Conservation (phyloP, 2,797 vertebrate species). For the Silurus lanzhouensis region DNA sequence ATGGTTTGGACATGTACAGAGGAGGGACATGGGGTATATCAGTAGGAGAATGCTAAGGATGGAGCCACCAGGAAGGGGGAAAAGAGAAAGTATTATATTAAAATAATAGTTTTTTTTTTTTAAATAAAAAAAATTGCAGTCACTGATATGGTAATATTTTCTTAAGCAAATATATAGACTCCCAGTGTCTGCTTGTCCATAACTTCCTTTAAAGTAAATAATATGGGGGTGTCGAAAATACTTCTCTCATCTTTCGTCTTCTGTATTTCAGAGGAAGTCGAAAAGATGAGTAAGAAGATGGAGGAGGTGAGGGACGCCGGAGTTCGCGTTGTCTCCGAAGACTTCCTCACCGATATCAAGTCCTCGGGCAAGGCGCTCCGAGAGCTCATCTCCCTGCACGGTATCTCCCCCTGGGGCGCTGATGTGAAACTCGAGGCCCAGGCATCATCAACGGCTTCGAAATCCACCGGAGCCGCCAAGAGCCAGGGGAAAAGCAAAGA, state of each 20-base stretch:
- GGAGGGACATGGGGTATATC: no score
- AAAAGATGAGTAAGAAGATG: conserved; percentile 98
- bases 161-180: no score
- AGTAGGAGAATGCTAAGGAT: no score
- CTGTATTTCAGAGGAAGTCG: conserved; percentile 85
- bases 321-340: conserved; percentile 87
- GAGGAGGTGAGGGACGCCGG: conserved; percentile 88
- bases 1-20: no score
- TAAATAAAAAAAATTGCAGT: no score
- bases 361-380: conserved; percentile 82
- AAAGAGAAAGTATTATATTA: no score
- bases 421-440: conserved; percentile 85
- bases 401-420: conserved; percentile 89
- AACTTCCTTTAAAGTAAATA: no score
- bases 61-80: no score
- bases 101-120: no score
- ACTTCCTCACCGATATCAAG: conserved; percentile 85
- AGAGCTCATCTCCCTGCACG: conserved; percentile 84
- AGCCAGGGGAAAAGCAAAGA: conserved; percentile 84
- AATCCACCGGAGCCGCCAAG: conserved; percentile 80
- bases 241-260: not conserved
- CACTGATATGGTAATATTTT: no score
- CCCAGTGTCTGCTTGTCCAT: no score
- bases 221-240: not conserved
- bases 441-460: conserved; percentile 68